Evolutionary conservation across 2,797 vertebrate genomes (phyloP), one percentile per base, ranked within the genome.

Genomic region (Ataeniobius toweri): DNA sequence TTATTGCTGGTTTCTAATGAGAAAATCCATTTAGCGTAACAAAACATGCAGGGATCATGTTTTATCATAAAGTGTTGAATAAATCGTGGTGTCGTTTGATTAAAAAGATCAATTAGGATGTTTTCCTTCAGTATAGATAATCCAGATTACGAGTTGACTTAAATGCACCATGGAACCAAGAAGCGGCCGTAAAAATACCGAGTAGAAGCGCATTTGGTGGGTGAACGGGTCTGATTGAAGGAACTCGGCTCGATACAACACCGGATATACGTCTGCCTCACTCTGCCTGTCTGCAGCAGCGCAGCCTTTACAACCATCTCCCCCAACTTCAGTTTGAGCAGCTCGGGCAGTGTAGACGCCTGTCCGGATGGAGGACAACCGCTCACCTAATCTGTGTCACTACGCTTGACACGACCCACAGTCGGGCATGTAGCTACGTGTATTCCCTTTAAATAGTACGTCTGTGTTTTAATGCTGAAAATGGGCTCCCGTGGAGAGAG

Each of bases 311-410:
- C 73, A 74, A 73, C 73, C 78, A 80, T 78, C 80, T 78, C 73
- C 75, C 82, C n/a, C 76, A 86, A 82, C 85, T 88, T 79, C 74
- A 90, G 83, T 83, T 12, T 9, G 26, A 85, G 75, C 85, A 74
- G 69, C 75, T 16, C 68, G 14, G 75, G 22, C 77, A 22, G 76
- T 73, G 61, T 3, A 80, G 78, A 50, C 80, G 83, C 12, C 55
- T 80, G 88, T 82, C 79, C 82, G 86, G 76, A 87, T 89, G 90
- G 91, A 90, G 82, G 79, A 53, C 70, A 22, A 8, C 75, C 74
- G 58, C 24, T 78, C 72, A 75, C 58, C 59, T 85, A 80, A 86
- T 24, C 58, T 41, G 0, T 51, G 65, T 69, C 79, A 26, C 22
- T 26, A 48, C 51, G 65, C 14, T 41, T 82, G 75, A 71, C 44